Base-by-base conservation (phyloP, 2,888 invertebrate genomes). In the Folsomia manolachei region DNA sequence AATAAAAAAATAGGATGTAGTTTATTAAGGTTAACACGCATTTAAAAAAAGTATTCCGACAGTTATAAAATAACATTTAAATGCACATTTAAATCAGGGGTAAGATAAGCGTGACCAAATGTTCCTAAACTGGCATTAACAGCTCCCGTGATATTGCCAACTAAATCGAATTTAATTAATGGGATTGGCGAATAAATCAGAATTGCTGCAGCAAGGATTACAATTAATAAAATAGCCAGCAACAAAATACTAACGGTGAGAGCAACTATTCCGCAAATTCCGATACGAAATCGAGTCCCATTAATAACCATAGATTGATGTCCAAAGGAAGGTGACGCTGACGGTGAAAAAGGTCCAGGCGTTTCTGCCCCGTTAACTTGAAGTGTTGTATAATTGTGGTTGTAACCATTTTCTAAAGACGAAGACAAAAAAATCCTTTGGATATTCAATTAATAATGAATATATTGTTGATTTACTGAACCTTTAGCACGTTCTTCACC, bases 251-350 rank as follows among this genome's bases (percentile, higher is more conserved):
- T 56, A 18, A 56, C 56, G 7, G 56, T 56, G 56, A 56, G 7
- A 56, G 56, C 7, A 19, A 56, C n/a, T 56, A 56, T 56, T 56
- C 56, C 56, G n/a, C 18, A 19, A 18, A 21, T 56, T 56, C 56
- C 56, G 7, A 18, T 19, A 4, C 21, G 56, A 56, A 19, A 56
- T n/a, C 56, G n/a, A 7, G 27, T 65, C 65, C 39, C 21, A 4
- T 39, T 65, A 4, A 26, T 4, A 21, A 52, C 53, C 52, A 52
- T 67, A 7, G 53, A 67, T 21, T 24, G 67, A 53, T 39, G 39
- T 4, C 39, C 39, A 14, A 39, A 39, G 14, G 39, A 39, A 4
- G 39, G 14, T 39, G 39, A 39, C 7, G 39, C 7, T 14, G 4
- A 14, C 7, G 39, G 39, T 39, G 39, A 39, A 39, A 9, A 39